A percentile compares a stretch with the other conserved stretches of the same genome.
Conservation (phyloP, 2,888 invertebrate species). For the Drosophila demipolita region DNA sequence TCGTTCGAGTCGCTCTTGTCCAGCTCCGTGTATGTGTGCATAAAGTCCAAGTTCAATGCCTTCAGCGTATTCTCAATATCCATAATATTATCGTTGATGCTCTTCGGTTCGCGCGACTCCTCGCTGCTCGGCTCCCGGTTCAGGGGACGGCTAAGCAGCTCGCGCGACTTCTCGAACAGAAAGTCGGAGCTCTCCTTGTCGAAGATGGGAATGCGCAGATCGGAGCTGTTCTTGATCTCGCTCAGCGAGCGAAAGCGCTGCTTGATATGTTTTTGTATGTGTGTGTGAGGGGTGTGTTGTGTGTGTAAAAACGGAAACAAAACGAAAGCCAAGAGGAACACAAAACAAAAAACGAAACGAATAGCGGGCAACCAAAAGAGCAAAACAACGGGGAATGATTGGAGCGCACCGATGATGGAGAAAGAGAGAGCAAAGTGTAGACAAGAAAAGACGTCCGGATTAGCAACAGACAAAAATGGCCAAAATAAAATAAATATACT, state of each 20-base stretch:
- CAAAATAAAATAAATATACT: constrained; percentile 1
- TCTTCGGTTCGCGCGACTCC: constrained; percentile 71
- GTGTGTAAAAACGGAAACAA: constrained; percentile 43
- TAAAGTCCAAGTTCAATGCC: constrained; percentile 85
- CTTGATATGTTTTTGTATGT: constrained; percentile 48
- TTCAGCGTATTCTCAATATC: constrained; percentile 85
- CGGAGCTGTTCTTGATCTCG: constrained; percentile 86
- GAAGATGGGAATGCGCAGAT: constrained; percentile 88
- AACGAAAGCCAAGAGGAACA: constrained; percentile 37
- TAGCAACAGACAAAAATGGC: constrained; percentile 44
- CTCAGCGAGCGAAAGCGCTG: constrained; percentile 86
- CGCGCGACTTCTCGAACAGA: constrained; percentile 90
- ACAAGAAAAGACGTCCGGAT: constrained; percentile 53
- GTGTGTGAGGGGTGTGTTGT: constrained; percentile 9
- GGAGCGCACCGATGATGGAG: constrained; percentile 36
- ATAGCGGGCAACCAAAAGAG: constrained; percentile 36
- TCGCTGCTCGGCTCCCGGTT: constrained; percentile 67
- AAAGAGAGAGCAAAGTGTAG: constrained; percentile 57
- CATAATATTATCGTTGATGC: constrained; percentile 84
- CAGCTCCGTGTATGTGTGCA: constrained; percentile 85
- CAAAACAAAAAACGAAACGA: constrained; percentile 51
- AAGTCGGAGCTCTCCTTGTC: constrained; percentile 91
- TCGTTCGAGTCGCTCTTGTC: constrained; percentile 85
- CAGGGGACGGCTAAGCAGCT: constrained; percentile 88
- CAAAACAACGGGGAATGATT: constrained; percentile 49